Evolutionary conservation across 2,113 vertebrate genomes (phyloP), one percentile per base, ranked within the genome.

Genomic region (Origma solitaria): DNA sequence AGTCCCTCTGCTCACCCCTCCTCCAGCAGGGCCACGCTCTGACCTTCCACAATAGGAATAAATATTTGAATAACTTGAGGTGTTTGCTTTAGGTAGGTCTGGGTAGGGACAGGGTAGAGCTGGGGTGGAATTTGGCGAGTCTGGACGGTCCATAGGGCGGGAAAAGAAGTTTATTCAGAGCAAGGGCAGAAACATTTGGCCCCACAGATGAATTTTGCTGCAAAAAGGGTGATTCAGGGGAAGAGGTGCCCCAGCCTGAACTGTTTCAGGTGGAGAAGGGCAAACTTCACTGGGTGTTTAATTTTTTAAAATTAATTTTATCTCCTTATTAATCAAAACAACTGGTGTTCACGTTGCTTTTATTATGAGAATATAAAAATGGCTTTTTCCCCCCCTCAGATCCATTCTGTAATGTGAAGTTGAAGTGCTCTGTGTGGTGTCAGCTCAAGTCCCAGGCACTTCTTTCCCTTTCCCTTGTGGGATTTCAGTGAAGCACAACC

Each of bases 31-130:
- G 57, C 13, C 83, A 22, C 37, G 40, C 38, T 3, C 80, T 71
- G 65, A 64, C 76, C 61, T 90, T 71, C 91, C 71, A 53, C 58
- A 30, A 54, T 31, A 22, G 82, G 73, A 73, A 91, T 83, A 96
- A 88, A 64, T 72, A n/a, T 35, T 83, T 81, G 28, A 95, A 62
- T 84, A 24, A 24, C 44, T 86, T 73, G 37, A 72, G 78, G 69
- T 92, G 62, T 88, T 92, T 88, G 70, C 84, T 89, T 83, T 86
- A 76, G 68, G 78, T 90, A 78, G 64, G 88, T 94, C 60, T 73
- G 81, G 61, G 17, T 7, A 51, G 85, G 66, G 79, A 77, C 76
- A 49, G 86, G 30, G 15, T 44, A n/a, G 82, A 62, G 42, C 30
- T 66, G 71, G 71, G 69, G 50, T 50, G 76, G 72, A 40, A 37